Conservation (phyloP, 2,797 vertebrate species). For the Trichosurus vulpecula region DNA sequence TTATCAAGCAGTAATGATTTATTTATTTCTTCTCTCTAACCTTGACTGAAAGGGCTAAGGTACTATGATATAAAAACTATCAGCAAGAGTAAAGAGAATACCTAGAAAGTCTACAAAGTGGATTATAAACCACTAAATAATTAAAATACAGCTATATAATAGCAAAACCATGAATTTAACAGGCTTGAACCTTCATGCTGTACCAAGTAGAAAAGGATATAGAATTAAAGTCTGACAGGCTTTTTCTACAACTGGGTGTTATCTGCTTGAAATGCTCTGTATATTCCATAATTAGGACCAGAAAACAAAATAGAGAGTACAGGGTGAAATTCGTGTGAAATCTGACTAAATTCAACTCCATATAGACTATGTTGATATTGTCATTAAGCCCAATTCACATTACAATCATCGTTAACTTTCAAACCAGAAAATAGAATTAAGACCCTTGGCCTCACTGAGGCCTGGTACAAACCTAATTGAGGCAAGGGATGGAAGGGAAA, state of each 20-base stretch:
- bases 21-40: constrained; percentile 36
- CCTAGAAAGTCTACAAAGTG: not conserved
- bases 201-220: not conserved
- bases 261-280: not conserved
- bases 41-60: not conserved
- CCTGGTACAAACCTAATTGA: not conserved
- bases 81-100: not conserved
- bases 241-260: not conserved
- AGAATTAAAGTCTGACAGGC: not conserved
- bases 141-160: constrained; percentile 1
- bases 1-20: not conserved
- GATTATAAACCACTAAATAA: not conserved
- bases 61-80: not conserved
- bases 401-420: not conserved
- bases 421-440: not conserved
- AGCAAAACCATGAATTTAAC: constrained; percentile 4
- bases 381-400: constrained; percentile 27
- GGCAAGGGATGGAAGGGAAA: no score
- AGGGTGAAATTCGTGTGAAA: constrained; percentile 21
- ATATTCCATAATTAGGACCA: not conserved
- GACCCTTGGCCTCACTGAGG: not conserved
- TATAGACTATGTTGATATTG: constrained; percentile 26
- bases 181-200: not conserved
- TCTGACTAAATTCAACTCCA: not conserved
- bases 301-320: constrained; percentile 29